These are phyloP conservation scores for Centroberyx gerrardi DNA, from an alignment of 2,797 vertebrate genomes.

Conservation along the genomic window DNA sequence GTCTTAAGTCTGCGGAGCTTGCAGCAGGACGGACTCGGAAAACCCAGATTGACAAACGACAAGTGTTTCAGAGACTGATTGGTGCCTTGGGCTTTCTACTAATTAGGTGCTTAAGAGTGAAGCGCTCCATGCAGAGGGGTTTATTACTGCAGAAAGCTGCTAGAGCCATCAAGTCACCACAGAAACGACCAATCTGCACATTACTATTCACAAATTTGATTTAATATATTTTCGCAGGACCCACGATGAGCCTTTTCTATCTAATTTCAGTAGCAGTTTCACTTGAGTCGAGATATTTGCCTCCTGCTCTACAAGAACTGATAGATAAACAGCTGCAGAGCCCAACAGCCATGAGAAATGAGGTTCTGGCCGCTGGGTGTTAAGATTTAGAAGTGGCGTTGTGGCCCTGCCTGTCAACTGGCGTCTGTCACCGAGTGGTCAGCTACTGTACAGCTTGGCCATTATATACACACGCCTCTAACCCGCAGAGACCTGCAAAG, in stretches of 20 bases:
- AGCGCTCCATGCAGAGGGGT: conserved; percentile 5
- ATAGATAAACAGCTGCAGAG: conserved; percentile 26
- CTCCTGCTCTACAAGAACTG: conserved; percentile 25
- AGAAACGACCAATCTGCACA: background rate
- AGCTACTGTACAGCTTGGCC: conserved; percentile 71
- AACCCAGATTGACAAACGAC: conserved; percentile 32
- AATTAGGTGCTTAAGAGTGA: conserved; percentile 38
- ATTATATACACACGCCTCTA: conserved; percentile 62
- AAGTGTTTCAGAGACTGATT: conserved; percentile 38
- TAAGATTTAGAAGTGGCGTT: conserved; percentile 47
- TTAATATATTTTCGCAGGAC: conserved; percentile 13
- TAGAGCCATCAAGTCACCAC: background rate
- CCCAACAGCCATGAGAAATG: conserved; percentile 37
- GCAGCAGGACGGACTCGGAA: conserved; percentile 17
- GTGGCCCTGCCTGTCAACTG: conserved; percentile 59
- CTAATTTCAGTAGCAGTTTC: conserved; percentile 1
- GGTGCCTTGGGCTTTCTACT: conserved; percentile 42
- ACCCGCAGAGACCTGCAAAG: conserved; percentile 69
- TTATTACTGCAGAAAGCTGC: background rate
- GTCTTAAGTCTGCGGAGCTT: conserved; percentile 31
- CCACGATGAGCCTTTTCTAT: background rate
- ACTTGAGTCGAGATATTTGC: conserved; percentile 3
- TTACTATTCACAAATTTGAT: background rate
- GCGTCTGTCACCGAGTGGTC: conserved; percentile 71
- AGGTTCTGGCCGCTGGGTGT: conserved; percentile 18